Evolutionary conservation across 2,888 invertebrate genomes (phyloP), one percentile per base, ranked within the genome.

Genomic region (Ariolimax columbianus): DNA sequence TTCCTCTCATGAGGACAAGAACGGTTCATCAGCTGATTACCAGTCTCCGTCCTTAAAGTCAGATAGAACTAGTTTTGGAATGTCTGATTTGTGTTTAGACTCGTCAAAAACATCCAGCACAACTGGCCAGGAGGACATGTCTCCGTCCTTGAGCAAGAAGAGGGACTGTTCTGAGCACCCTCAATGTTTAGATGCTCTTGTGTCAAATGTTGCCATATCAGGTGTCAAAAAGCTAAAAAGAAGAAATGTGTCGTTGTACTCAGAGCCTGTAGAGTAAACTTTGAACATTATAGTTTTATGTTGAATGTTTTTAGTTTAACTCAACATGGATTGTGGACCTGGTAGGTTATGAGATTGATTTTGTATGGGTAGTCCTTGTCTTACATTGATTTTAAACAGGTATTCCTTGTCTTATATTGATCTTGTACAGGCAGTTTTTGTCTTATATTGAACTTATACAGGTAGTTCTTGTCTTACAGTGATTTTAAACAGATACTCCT

Each of bases 221-320:
- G 33, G 33, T 30, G 82, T 40, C 19, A 88, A 86, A 73, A 89
- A 87, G 38, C 40, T 88, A 77, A 89, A 87, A 68, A 86, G 87
- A 43, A 84, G 87, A 59, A 95, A 95, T 90, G 92, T 94, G 86
- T 93, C 94, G 4, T 89, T 95, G 77, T 95, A 95, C 89, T 89
- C 92, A 17, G 75, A 85, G n/a, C 77, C 77, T n/a, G 7, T 26
- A 30, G 75, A 82, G 33, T 82, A 59, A 78, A 19, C 43, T 40
- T 23, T 51, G 26, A 40, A 38, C 30, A n/a, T 51, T 75, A 23
- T 6, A 30, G 7, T 30, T n/a, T 47, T 30, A 30, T 75, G 3
- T 30, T 47, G 47, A 30, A 51, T 47, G 17, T n/a, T 19, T 55
- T 19, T n/a, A n/a, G n/a, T n/a, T n/a, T n/a, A n/a, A n/a, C n/a